phyloP scores from a whole-genome alignment of 2,888 invertebrate genomes.

The Thera obeliscata region DNA sequence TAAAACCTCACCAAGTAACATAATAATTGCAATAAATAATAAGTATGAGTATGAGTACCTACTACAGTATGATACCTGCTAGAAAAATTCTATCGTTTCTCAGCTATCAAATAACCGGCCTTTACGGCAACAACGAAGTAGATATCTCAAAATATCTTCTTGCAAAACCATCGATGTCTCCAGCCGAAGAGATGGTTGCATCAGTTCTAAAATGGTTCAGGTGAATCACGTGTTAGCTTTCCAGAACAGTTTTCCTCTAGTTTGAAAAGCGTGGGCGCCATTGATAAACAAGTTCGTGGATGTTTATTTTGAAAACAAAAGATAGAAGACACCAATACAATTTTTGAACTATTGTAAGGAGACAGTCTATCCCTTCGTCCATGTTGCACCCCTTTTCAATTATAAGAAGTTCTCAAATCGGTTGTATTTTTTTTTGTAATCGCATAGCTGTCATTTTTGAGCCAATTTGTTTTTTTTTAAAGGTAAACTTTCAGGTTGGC shows the following conservation, averaged over 20 bases:
- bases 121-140: constrained; percentile 12
- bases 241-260: constrained; percentile 57
- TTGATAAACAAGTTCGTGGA: constrained; percentile 1
- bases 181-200: constrained; percentile 59
- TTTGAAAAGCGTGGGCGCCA: constrained; percentile 3
- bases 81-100: neutral
- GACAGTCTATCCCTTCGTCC: too few species aligned
- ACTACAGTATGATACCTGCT: too few species aligned
- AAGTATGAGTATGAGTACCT: too few species aligned
- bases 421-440: too few species aligned
- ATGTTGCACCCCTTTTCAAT: too few species aligned
- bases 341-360: too few species aligned
- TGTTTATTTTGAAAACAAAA: constrained; percentile 5
- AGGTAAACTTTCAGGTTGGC: too few species aligned
- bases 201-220: constrained; percentile 73
- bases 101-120: constrained; percentile 28
- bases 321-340: neutral
- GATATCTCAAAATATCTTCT: constrained; percentile 41
- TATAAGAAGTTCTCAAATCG: too few species aligned
- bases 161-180: constrained; percentile 34
- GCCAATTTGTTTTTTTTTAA: too few species aligned
- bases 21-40: too few species aligned
- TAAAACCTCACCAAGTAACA: too few species aligned
- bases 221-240: constrained; percentile 75
- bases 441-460: too few species aligned